Evolutionary conservation across 2,888 invertebrate genomes (phyloP), one percentile per base, ranked within the genome.

Genomic region (Timandra comae): DNA sequence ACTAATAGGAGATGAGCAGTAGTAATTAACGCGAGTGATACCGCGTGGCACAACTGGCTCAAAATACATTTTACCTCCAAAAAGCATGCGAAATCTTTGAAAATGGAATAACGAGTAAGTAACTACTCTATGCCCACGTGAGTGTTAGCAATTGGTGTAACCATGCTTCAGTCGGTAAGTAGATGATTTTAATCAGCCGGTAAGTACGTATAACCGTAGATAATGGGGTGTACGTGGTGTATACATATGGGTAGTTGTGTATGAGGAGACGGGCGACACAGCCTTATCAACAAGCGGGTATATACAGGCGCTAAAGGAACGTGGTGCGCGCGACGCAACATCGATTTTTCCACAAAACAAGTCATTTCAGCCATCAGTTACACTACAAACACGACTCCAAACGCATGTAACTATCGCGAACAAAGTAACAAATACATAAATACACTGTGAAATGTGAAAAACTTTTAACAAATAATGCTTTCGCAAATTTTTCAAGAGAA

Each of bases 261-360:
- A 45, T 42, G 39, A 46, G 45, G 28, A 31, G 41, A 38, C 46
- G 49, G 50, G 51, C 56, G 59, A 51, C 53, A 46, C 53, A 50
- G 46, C 58, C 63, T 77, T 77, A 77, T 76, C 79, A 76, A 62
- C 55, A 62, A 59, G 64, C 56, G 58, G 56, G 56, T 61, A 58
- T 53, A 56, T 49, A 51, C 61, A 5, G 16, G 6, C 3, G 16
- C 16, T 16, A 5, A 16, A n/a, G 4, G 8, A 24, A 9, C 24
- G 6, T 8, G 61, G 57, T 80, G 82, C 82, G 82, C 82, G 78
- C 79, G 73, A 63, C 80, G 70, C n/a, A 63, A 43, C 64, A 81
- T 80, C 80, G 82, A 80, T 82, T 82, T 82, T 81, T 73, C 75
- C 72, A 73, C 75, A 76, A 74, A 63, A n/a, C n/a, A n/a, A n/a